Base-by-base conservation (phyloP, 2,888 invertebrate genomes). In the Trissolcus japonicus region DNA sequence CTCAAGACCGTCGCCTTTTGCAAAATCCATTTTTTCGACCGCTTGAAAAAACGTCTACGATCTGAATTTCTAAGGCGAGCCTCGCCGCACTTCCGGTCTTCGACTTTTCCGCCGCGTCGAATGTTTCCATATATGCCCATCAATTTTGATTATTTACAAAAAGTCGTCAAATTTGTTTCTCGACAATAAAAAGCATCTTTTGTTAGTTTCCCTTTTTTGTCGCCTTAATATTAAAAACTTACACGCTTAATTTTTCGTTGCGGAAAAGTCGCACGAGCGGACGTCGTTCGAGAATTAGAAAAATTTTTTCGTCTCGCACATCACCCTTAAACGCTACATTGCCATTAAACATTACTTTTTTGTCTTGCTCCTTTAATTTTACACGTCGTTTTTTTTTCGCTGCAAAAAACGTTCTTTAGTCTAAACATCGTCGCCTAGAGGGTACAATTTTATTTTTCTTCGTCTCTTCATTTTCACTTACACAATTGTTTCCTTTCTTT, bases 51-150 rank as follows among this genome's bases (percentile, higher is more conserved):
- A 65, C 83, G 83, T 85, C 83, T 82, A 85, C 85, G 82, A 82
- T 84, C 80, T 83, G 86, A 84, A 86, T 88, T 86, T 86, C 86
- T 86, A 86, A 83, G 83, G 82, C 80, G 82, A 86, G 79, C 83
- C 82, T 82, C 82, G 82, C 83, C 81, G 80, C 78, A 82, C 84
- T 84, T 85, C 84, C 83, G 82, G 82, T 83, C 83, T 80, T 79
- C 82, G 84, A 82, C 80, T 82, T 81, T 82, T 82, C 81, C 73
- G 75, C 74, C 48, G 67, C 53, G 59, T 55, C 68, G 60, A 75
- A 69, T 75, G 46, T 46, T 46, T 46, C 3, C 16, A n/a, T 4
- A 4, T 50, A 75, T 75, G 75, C 75, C 75, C 75, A 76, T 76
- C 56, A 76, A 80, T 79, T 75, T 76, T 77, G 80, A 82, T 78